Conservation (phyloP, 2,888 invertebrate species). For the Hermodice carunculata region DNA sequence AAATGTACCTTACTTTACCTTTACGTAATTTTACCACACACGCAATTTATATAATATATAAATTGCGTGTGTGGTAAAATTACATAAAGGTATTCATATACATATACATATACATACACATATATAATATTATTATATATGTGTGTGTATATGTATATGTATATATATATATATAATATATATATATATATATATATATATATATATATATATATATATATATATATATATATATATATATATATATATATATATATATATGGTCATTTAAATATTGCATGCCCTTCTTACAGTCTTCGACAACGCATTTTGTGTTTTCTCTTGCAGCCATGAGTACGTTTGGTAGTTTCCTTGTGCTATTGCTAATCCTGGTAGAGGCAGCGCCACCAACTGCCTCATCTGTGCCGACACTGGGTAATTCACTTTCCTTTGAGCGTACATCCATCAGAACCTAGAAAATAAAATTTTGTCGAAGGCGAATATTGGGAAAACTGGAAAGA, state of each 20-base stretch:
- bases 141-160: too few relatives aligned
- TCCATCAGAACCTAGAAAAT: slow-evolving; percentile 16
- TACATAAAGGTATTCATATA: too few relatives aligned
- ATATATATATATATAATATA: too few relatives aligned
- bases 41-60: too few relatives aligned
- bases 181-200: background rate
- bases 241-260: background rate
- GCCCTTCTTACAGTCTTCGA: background rate
- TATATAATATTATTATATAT: too few relatives aligned
- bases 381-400: slow-evolving; percentile 41
- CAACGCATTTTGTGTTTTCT: background rate
- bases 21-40: too few relatives aligned
- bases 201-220: slow-evolving; percentile 19
- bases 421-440: slow-evolving; percentile 9
- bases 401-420: slow-evolving; percentile 34
- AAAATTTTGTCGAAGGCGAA: slow-evolving; percentile 20
- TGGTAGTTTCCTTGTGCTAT: slow-evolving; percentile 34
- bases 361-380: slow-evolving; percentile 39
- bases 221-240: background rate
- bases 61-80: too few relatives aligned
- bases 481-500: too few relatives aligned
- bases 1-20: too few relatives aligned
- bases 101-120: too few relatives aligned
- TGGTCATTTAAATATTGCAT: background rate
- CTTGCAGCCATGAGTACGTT: slow-evolving; percentile 41